Base-by-base conservation (phyloP, 2,888 invertebrate genomes). In the Heteromurus nitidus region DNA sequence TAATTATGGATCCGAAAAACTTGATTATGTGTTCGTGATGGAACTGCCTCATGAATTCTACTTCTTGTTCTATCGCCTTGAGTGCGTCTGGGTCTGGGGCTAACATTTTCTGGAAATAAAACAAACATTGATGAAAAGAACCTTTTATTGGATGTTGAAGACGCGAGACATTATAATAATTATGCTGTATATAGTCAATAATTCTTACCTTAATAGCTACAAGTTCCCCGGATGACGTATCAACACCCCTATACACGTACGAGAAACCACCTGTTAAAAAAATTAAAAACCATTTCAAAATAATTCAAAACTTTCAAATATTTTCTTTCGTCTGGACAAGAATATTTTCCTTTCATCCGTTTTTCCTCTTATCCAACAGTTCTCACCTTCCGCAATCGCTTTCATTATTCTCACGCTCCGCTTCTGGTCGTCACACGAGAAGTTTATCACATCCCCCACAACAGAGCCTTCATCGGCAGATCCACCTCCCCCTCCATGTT, bases 241-340 rank as follows among this genome's bases (percentile, higher is more conserved):
- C 84, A 53, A 85, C 85, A 13, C 84, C 87, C 60, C 81, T 82
- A 44, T 80, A 87, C 22, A 87, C 86, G 55, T 85, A 87, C 7
- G 85, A 85, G 58, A 85, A 87, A 22, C 87, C 87, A 31, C 86
- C 86, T 86, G 36, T 20, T 73, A 70, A n/a, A 9, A 18, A 44
- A 64, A 26, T 55, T 28, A 5, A 64, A 42, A 64, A 26, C 55
- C 3, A 20, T 18, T 26, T 24, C 3, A 11, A 58, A 26, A 18
- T 36, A 13, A 24, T n/a, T 16, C 47, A 58, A 58, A 68, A n/a
- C 11, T 24, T 24, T n/a, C n/a, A n/a, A n/a, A n/a, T n/a, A n/a
- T n/a, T n/a, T n/a, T n/a, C n/a, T n/a, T n/a, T n/a, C n/a, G n/a
- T n/a, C n/a, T n/a, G n/a, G n/a, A n/a, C n/a, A n/a, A n/a, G n/a